These are phyloP conservation scores for Leptopterna dolabrata DNA, from an alignment of 2,888 invertebrate genomes.

Conservation along the genomic window DNA sequence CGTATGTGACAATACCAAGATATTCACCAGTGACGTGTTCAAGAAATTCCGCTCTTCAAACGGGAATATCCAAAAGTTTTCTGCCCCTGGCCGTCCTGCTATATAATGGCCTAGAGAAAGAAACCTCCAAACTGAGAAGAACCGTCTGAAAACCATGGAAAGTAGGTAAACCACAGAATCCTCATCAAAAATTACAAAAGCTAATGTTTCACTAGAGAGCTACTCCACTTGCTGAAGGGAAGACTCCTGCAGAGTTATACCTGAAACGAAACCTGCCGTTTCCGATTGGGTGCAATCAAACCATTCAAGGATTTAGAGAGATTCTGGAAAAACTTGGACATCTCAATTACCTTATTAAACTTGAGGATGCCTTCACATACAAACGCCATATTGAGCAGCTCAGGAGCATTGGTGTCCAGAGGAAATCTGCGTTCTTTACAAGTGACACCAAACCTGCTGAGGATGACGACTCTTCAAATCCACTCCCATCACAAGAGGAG, in stretches of 20 bases:
- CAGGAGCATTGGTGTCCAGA: background rate
- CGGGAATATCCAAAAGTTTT: background rate
- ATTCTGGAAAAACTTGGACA: constrained; percentile 13
- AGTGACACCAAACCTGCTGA: background rate
- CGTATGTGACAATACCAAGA: too few relatives aligned
- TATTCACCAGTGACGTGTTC: background rate
- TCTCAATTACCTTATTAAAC: constrained; percentile 41
- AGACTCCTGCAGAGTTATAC: background rate
- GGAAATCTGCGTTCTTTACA: background rate
- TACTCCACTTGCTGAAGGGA: background rate
- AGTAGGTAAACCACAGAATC: too few relatives aligned
- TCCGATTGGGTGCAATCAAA: constrained; percentile 29
- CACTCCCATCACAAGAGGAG: too few relatives aligned
- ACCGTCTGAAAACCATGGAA: background rate
- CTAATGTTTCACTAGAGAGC: background rate
- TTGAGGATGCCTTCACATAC: constrained; percentile 36
- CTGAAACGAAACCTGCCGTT: constrained; percentile 8
- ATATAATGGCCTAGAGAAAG: background rate
- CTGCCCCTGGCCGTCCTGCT: constrained; percentile 5
- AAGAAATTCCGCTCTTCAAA: background rate
- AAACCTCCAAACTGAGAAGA: background rate
- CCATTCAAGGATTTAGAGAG: constrained; percentile 23
- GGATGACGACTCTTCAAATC: background rate
- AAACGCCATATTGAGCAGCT: constrained; percentile 50
- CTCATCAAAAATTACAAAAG: background rate